A percentile compares a stretch with the other conserved stretches of the same genome.
phyloP scores from a whole-genome alignment of 2,797 vertebrate genomes.

The Atherinosoma microstoma region DNA sequence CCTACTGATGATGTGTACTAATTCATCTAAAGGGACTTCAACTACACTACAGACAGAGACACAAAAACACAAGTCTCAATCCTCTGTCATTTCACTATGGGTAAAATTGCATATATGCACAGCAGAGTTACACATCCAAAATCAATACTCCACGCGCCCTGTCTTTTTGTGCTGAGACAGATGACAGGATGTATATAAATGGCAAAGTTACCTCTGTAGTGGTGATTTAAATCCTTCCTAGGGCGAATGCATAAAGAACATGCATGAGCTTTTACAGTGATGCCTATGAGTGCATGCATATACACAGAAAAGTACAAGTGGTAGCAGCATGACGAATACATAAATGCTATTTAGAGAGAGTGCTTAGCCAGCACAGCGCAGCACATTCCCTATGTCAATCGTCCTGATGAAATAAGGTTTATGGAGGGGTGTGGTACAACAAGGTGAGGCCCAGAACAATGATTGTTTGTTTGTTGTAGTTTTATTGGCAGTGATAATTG shows the following conservation, averaged over 20 bases:
- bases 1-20: background rate
- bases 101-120: background rate
- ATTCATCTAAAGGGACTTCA: background rate
- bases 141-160: slow-evolving; percentile 45
- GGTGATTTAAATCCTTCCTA: slow-evolving; percentile 35
- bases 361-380: slow-evolving; percentile 85
- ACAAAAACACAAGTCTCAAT: slow-evolving; percentile 9
- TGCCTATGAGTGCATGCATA: slow-evolving; percentile 33
- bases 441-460: slow-evolving; percentile 83
- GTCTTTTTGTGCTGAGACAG: slow-evolving; percentile 48
- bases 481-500: slow-evolving; percentile 85
- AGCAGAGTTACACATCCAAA: slow-evolving; percentile 12
- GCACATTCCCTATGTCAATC: slow-evolving; percentile 78
- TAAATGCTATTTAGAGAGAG: slow-evolving; percentile 74
- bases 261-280: slow-evolving; percentile 24
- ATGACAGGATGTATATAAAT: slow-evolving; percentile 46
- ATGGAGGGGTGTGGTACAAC: slow-evolving; percentile 77
- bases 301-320: slow-evolving; percentile 53
- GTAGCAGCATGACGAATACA: slow-evolving; percentile 58
- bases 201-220: slow-evolving; percentile 56
- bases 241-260: slow-evolving; percentile 7
- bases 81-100: background rate
- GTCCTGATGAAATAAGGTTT: slow-evolving; percentile 74
- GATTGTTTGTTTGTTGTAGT: slow-evolving; percentile 83
- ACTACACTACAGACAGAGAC: background rate